These are phyloP conservation scores for Morone chrysops DNA, from an alignment of 2,113 vertebrate genomes.

Conservation along the genomic window DNA sequence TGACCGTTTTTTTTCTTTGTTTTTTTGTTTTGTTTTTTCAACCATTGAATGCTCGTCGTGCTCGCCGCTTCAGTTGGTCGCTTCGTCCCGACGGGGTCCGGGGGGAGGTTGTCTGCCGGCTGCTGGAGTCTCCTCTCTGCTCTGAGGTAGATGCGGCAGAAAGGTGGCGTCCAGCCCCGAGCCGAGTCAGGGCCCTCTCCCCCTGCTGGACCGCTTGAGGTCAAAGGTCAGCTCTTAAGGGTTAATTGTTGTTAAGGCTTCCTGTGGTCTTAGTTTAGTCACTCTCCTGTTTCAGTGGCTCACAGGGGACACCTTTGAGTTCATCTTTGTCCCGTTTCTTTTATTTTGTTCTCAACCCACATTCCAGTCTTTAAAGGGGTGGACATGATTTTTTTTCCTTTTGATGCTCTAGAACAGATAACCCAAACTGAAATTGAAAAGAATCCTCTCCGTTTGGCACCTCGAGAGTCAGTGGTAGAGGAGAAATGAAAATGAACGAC, in stretches of 20 bases:
- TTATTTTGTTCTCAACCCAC: slow-evolving; percentile 67
- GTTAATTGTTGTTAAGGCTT: slow-evolving; percentile 85
- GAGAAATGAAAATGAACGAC: slow-evolving; percentile 56
- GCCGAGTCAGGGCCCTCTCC: slow-evolving; percentile 7
- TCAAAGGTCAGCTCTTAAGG: slow-evolving; percentile 67
- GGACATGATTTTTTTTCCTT: slow-evolving; percentile 49
- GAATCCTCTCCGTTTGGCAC: slow-evolving; percentile 91
- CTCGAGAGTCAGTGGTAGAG: slow-evolving; percentile 75
- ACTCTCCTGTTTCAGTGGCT: slow-evolving; percentile 54
- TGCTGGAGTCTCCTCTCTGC: slow-evolving; percentile 71
- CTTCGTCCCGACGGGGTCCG: slow-evolving; percentile 1
- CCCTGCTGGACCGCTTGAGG: slow-evolving; percentile 35
- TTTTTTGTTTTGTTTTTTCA: background rate
- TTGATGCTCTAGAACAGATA: slow-evolving; percentile 38
- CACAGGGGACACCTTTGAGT: slow-evolving; percentile 44
- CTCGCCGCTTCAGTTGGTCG: slow-evolving; percentile 30
- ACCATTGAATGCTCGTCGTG: slow-evolving; percentile 2
- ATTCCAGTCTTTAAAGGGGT: slow-evolving; percentile 79
- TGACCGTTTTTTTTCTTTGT: background rate
- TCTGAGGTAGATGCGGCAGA: slow-evolving; percentile 80
- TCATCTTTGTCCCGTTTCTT: slow-evolving; percentile 58
- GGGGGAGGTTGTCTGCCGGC: background rate
- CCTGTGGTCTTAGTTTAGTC: slow-evolving; percentile 84
- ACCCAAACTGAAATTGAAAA: slow-evolving; percentile 57
- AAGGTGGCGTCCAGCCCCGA: slow-evolving; percentile 54